These are phyloP conservation scores for Eumacrocentrus americanus DNA, from an alignment of 2,888 invertebrate genomes.

Conservation along the genomic window DNA sequence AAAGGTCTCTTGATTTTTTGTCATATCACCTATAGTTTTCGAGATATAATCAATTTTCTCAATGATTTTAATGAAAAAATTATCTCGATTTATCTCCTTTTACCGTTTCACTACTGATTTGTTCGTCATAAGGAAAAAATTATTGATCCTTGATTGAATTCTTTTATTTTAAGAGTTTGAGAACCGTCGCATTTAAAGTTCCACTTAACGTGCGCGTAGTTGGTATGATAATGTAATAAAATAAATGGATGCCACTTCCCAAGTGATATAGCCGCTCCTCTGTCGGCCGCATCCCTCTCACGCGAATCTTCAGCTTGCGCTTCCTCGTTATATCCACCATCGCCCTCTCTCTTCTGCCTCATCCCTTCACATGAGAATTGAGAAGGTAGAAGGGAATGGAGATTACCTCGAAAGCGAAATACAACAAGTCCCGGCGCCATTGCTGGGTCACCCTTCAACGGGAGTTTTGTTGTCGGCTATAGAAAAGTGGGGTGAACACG, in stretches of 20 bases:
- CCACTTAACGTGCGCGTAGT: conserved; percentile 59
- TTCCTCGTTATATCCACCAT: background rate
- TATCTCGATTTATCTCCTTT: too few species aligned
- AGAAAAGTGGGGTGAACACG: conserved; percentile 18
- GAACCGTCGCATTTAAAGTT: conserved; percentile 55
- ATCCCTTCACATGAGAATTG: conserved; percentile 27
- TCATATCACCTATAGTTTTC: too few species aligned
- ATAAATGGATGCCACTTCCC: conserved; percentile 58
- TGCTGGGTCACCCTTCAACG: conserved; percentile 58
- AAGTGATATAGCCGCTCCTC: conserved; percentile 25
- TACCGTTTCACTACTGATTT: too few species aligned
- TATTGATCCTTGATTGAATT: conserved; percentile 6
- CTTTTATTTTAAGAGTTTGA: conserved; percentile 43
- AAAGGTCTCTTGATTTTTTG: too few species aligned
- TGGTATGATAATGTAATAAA: conserved; percentile 63
- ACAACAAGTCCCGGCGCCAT: conserved; percentile 62
- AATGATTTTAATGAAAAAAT: too few species aligned
- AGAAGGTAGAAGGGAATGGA: conserved; percentile 34
- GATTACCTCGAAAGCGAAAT: conserved; percentile 58
- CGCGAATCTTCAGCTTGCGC: background rate
- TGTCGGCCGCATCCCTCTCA: conserved; percentile 16
- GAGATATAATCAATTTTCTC: too few species aligned
- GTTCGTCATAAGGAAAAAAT: background rate
- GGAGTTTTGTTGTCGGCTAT: conserved; percentile 47
- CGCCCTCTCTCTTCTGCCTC: conserved; percentile 10